Percentiles rank a stretch among this genome's conserved stretches.
Conservation (phyloP, 2,797 vertebrate genomes). For the Bryconaethiops microstoma region DNA sequence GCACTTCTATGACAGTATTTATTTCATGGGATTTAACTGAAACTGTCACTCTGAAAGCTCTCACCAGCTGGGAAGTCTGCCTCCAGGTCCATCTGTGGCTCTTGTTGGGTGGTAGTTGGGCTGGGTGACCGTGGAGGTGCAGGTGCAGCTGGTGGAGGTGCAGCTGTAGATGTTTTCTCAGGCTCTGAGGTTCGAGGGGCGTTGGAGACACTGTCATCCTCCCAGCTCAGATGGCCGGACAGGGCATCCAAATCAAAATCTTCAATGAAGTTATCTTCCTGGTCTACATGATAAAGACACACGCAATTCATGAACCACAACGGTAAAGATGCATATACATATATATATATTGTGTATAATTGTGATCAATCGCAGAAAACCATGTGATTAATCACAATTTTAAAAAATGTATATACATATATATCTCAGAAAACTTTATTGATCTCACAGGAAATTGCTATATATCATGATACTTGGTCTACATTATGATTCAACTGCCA, state of each 20-base stretch:
- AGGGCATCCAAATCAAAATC: constrained; percentile 91
- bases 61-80: constrained; percentile 89
- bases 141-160: constrained; percentile 35
- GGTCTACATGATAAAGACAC: constrained; percentile 74
- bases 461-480: no score
- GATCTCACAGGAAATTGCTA: no score
- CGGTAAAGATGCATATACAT: no score
- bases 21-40: not conserved
- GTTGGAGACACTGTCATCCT: constrained; percentile 86
- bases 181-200: constrained; percentile 69
- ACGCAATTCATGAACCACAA: no score
- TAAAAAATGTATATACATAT: no score
- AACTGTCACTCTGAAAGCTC: constrained; percentile 55
- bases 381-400: no score
- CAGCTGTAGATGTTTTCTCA: constrained; percentile 55
- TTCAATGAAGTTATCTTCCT: constrained; percentile 86
- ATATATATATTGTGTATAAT: no score
- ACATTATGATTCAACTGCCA: no score
- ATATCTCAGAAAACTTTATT: no score
- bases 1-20: not conserved
- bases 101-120: constrained; percentile 66
- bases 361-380: no score
- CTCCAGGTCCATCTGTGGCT: constrained; percentile 89
- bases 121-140: constrained; percentile 35
- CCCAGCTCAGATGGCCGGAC: constrained; percentile 89